Base-by-base conservation (phyloP, 2,888 invertebrate species). In the Drosophila subsilvestris region DNA sequence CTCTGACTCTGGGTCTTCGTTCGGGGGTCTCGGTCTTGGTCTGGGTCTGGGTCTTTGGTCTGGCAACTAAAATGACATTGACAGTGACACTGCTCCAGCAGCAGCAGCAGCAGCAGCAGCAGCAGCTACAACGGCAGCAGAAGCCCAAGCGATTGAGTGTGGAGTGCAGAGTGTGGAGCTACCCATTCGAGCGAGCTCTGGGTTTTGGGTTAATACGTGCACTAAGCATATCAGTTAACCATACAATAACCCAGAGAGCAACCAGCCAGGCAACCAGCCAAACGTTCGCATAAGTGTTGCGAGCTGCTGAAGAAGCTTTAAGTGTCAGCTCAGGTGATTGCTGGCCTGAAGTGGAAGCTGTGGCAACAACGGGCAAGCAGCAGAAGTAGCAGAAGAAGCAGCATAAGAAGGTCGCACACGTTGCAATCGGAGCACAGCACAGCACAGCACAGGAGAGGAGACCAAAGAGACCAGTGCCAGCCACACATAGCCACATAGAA, bases 281-380 rank as follows among this genome's bases (percentile, higher is more conserved):
- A 75, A 71, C 80, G 70, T 71, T 76, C 76, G 83, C 80, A 80
- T 82, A 85, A 89, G 79, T 88, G 88, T 87, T 87, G 84, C 73
- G 75, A 75, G 89, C 87, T 89, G 89, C 90, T 89, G 90, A 89
- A 88, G 90, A 84, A 90, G 90, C 89, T 88, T 90, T 86, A 88
- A 88, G 88, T 90, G 90, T 90, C 90, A 90, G 76, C 73, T 78
- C 65, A 65, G 81, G 78, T 82, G 83, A 84, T 84, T 87, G 88
- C 76, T 55, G 80, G 55, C 59, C 63, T 63, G 73, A 68, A 70
- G 71, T 72, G 66, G 47, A 63, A 55, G 68, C 37, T 53, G 29
- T 29, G 47, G 20, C 32, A 25, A n/a, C 50, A 65, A 54, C 45
- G 48, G 54, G 45, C 45, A 6, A 6, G 8, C 25, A 25, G 25